These are phyloP conservation scores for Aeoliscus strigatus DNA, from an alignment of 2,797 vertebrate species.

Conservation along the genomic window DNA sequence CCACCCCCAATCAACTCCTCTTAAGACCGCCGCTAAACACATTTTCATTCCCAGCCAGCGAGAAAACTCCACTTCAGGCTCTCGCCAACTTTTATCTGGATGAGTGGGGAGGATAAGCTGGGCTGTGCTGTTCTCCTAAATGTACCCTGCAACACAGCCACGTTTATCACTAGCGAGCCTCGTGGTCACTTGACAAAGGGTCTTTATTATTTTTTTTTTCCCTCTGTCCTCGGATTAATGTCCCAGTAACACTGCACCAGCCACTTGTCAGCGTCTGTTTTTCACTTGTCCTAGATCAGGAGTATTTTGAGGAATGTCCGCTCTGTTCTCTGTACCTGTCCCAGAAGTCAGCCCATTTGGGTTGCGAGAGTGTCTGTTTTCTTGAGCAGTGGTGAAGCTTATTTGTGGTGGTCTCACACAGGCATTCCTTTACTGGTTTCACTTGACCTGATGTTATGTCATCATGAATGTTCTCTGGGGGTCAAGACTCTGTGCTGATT, in stretches of 20 bases:
- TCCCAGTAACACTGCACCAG: conserved; percentile 52
- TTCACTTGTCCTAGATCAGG: conserved; percentile 64
- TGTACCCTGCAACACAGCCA: background rate
- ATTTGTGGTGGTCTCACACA: conserved; percentile 49
- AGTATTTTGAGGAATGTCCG: conserved; percentile 72
- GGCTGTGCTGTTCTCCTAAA: conserved; percentile 29
- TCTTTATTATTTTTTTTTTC: conserved; percentile 47
- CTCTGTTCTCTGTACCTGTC: conserved; percentile 54
- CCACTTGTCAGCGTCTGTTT: conserved; percentile 70
- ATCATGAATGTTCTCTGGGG: conserved; percentile 57
- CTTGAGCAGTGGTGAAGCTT: conserved; percentile 32
- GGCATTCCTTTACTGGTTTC: conserved; percentile 52
- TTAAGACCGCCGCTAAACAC: conserved; percentile 68
- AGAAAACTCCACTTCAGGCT: conserved; percentile 40
- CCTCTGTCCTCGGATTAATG: conserved; percentile 52
- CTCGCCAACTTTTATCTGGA: conserved; percentile 59
- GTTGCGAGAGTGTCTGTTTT: conserved; percentile 20
- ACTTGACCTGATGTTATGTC: conserved; percentile 65
- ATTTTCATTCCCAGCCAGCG: conserved; percentile 58
- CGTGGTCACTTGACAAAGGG: conserved; percentile 49
- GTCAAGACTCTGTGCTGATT: conserved; percentile 55
- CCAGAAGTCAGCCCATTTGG: conserved; percentile 60
- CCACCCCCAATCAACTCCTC: conserved; percentile 70
- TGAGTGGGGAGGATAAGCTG: conserved; percentile 45
- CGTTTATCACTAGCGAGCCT: conserved; percentile 30